Base-by-base conservation (phyloP, 2,888 invertebrate genomes). In the Eilema sororculum region DNA sequence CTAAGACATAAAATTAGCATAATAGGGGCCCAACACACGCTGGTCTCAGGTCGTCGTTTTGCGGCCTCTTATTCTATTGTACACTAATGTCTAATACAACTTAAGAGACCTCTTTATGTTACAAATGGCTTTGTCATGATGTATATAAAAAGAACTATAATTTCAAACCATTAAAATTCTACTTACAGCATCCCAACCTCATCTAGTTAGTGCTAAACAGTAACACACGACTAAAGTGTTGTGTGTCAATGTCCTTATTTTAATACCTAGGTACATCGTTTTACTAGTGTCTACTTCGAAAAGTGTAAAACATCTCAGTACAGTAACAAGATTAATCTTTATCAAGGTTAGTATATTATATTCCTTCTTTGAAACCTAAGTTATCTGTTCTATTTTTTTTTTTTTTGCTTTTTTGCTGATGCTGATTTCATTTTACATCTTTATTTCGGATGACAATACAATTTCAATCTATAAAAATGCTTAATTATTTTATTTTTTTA, bases 321-420 rank as follows among this genome's bases (percentile, higher is more conserved):
- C 52, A 52, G 20, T 52, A 52, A 52, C n/a, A 52, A 52, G 52
- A 52, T 52, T n/a, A 52, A n/a, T 52, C n/a, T 52, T 52, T n/a
- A 52, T 8, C 52, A 52, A 52, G 52, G 52, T 52, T 52, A 52
- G 52, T 52, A n/a, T 20, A 46, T n/a, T n/a, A n/a, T n/a, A 46
- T 20, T 52, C n/a, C n/a, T 46, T 46, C 0, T 46, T 46, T 46
- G 16, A 41, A 46, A 20, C 6, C 46, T 46, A 46, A 46, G 46
- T 20, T 20, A 46, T 12, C 41, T 41, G 3, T 5, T 46, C 20
- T 20, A 46, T 46, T 20, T 52, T n/a, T 52, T n/a, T 0, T 52
- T 52, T 46, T 46, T 46, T 20, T 20, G 5, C 20, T 46, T 41
- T 46, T 20, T 6, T 46, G 6, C 20, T 5, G 12, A 37, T 10